Percentiles rank a stretch among this genome's conserved stretches.
Evolutionary conservation across 37 sponge, comb jelly and placozoan species (phyloP).

Genomic region (Bolinopsis microptera): DNA sequence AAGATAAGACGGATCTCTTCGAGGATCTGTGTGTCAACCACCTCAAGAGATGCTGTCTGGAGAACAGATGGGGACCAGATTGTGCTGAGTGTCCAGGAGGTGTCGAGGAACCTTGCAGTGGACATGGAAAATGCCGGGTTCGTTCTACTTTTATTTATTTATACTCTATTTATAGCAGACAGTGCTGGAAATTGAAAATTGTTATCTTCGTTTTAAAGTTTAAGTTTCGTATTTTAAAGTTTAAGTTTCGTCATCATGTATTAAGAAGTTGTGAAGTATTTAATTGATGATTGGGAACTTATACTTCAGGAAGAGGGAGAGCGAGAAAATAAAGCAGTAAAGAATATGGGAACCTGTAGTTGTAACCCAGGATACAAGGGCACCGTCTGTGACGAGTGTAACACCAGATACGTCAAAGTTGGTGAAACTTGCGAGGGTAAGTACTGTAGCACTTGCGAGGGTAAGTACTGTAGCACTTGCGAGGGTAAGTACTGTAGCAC

Average conservation of each 20-base stretch:
- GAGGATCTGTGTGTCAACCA: constrained; percentile 30
- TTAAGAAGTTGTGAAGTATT: too few relatives aligned
- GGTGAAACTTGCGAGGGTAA: constrained; percentile 51
- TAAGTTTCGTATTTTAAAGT: not conserved
- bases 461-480: constrained; percentile 73
- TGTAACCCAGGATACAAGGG: constrained; percentile 82
- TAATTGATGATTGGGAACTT: too few relatives aligned
- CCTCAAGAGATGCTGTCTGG: constrained; percentile 48
- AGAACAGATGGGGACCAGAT: constrained; percentile 46
- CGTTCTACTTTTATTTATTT: not conserved
- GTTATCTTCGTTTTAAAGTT: not conserved
- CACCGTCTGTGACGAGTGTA: constrained; percentile 75
- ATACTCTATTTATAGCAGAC: too few relatives aligned
- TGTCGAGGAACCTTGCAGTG: constrained; percentile 74
- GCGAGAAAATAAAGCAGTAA: too few relatives aligned
- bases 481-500: constrained; percentile 69
- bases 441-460: too few relatives aligned
- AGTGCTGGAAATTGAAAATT: not conserved
- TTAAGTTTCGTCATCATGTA: too few relatives aligned
- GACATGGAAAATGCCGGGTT: constrained; percentile 82
- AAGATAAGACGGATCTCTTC: constrained; percentile 45
- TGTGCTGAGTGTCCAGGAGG: constrained; percentile 85
- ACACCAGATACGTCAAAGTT: constrained; percentile 70
- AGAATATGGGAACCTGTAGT: constrained; percentile 61
- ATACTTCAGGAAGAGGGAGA: too few relatives aligned